Percentiles rank a stretch among this genome's conserved stretches.
Conservation (phyloP, 2,113 vertebrate species). For the Notarius lentiginosus region DNA sequence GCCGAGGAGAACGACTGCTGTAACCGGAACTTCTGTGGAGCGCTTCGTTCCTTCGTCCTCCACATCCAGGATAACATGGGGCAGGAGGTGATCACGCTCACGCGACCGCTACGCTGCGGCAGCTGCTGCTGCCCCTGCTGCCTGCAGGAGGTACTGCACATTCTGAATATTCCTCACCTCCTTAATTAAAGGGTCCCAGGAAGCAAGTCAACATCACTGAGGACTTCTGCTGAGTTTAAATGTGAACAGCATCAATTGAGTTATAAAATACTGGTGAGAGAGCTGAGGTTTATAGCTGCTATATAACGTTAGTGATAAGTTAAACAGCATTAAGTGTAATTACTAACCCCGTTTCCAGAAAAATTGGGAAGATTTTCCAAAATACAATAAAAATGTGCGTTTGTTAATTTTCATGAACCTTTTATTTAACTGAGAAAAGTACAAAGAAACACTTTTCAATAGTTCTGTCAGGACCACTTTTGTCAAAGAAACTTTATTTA, state of each 20-base stretch:
- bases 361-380: no score
- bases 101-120: conserved; percentile 69
- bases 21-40: conserved; percentile 72
- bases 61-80: conserved; percentile 76
- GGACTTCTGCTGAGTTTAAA: no score
- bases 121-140: conserved; percentile 79
- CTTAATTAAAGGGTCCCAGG: neutral
- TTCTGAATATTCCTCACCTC: neutral
- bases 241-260: neutral
- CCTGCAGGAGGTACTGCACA: conserved; percentile 76
- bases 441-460: no score
- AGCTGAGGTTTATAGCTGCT: neutral
- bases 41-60: conserved; percentile 71
- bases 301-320: neutral
- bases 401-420: no score
- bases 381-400: no score
- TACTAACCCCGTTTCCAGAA: no score
- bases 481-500: no score
- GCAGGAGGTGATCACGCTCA: conserved; percentile 70
- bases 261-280: neutral
- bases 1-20: conserved; percentile 75
- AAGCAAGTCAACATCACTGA: neutral
- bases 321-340: no score
- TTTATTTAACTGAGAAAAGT: no score
- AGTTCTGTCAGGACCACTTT: no score